Evolutionary conservation across 2,888 invertebrate species (phyloP).

Genomic region (Catocala nupta): DNA sequence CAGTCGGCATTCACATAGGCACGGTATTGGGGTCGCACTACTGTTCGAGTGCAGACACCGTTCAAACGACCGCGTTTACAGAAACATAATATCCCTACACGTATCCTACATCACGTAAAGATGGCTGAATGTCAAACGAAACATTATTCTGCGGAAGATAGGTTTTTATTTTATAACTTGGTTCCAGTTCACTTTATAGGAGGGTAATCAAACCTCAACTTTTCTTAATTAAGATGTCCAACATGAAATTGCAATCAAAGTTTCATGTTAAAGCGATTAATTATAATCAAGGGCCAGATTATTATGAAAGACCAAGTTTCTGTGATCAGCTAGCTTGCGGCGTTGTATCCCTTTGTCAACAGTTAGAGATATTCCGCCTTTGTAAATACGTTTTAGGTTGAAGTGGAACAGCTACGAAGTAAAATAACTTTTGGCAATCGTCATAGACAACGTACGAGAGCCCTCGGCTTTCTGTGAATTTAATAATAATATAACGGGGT

Average conservation of each 20-base stretch:
- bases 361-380: constrained; percentile 2
- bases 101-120: not conserved
- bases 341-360: constrained; percentile 10
- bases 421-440: not conserved
- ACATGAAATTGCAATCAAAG: constrained; percentile 10
- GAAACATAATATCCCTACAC: constrained; percentile 25
- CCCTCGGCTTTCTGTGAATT: not conserved
- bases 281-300: constrained; percentile 8
- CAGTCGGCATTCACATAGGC: constrained; percentile 38
- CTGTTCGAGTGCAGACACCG: constrained; percentile 40
- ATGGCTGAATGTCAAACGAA: not conserved
- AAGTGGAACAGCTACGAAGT: not conserved
- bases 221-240: not conserved
- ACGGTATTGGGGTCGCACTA: constrained; percentile 41
- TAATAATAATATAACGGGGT: not conserved
- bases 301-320: constrained; percentile 15
- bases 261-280: constrained; percentile 8
- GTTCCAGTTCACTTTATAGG: no score
- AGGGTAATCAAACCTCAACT: no score
- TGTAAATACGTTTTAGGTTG: not conserved
- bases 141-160: not conserved
- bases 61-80: constrained; percentile 30
- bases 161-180: no score
- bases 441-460: not conserved
- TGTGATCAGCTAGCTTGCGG: constrained; percentile 11